Evolutionary conservation across 2,797 vertebrate species (phyloP).

Genomic region (Leptoclinus maculatus): DNA sequence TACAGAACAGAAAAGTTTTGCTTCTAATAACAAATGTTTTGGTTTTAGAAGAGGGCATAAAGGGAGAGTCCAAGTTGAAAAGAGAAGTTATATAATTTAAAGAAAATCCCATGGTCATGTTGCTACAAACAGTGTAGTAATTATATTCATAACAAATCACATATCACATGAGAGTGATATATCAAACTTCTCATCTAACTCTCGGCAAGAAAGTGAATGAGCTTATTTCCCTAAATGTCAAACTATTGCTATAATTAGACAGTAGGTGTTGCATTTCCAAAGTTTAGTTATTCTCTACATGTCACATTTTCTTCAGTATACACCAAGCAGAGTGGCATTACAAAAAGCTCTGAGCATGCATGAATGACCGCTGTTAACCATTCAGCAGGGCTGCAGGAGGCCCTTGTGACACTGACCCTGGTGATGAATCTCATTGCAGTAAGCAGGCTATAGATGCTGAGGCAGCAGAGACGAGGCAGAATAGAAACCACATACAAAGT

Average conservation of each 20-base stretch:
- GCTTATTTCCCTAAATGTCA: background rate
- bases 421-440: constrained; percentile 46
- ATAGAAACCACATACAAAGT: constrained; percentile 66
- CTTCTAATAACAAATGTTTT: constrained; percentile 59
- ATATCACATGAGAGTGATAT: background rate
- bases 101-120: background rate
- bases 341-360: constrained; percentile 16
- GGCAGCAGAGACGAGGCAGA: constrained; percentile 68
- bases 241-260: background rate
- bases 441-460: constrained; percentile 70
- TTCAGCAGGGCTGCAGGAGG: constrained; percentile 15
- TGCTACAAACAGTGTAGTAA: background rate
- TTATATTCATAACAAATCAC: background rate
- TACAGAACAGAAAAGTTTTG: constrained; percentile 36
- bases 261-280: background rate
- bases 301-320: background rate
- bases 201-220: background rate
- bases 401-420: constrained; percentile 2
- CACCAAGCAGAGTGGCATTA: background rate
- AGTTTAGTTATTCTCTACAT: background rate
- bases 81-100: constrained; percentile 1
- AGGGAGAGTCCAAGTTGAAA: background rate
- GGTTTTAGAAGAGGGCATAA: constrained; percentile 25
- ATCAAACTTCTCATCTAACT: background rate
- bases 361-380: constrained; percentile 35